phyloP scores from a whole-genome alignment of 1,140 invertebrate genomes.

The Papilio aristodemus region DNA sequence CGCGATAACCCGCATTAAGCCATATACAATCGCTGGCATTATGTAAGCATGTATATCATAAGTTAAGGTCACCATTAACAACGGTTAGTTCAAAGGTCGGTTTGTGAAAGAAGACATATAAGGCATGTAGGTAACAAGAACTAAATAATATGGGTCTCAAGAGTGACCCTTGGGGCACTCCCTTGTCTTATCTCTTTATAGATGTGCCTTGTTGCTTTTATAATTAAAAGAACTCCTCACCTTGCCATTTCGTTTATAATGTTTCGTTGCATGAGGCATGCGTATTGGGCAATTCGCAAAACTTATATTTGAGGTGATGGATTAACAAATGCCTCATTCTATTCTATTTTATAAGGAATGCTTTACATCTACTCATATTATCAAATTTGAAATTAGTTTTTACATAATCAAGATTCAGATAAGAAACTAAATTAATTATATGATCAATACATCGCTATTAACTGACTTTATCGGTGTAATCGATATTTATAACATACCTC shows the following conservation, averaged over 20 bases:
- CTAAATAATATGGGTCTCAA: background rate
- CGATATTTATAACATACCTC: too few species aligned
- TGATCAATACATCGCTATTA: too few species aligned
- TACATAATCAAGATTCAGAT: too few species aligned
- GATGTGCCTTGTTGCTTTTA: conserved; percentile 13
- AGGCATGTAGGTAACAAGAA: conserved; percentile 1
- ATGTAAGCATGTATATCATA: conserved; percentile 20
- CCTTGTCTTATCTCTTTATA: background rate
- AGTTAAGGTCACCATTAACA: conserved; percentile 24
- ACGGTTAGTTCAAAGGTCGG: conserved; percentile 13
- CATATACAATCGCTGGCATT: conserved; percentile 15
- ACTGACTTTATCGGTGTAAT: too few species aligned
- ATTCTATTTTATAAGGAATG: too few species aligned
- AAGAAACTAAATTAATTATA: too few species aligned
- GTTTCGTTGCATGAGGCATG: background rate
- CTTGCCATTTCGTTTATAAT: conserved; percentile 33
- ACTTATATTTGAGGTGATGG: background rate
- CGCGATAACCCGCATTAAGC: conserved; percentile 5
- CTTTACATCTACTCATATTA: too few species aligned
- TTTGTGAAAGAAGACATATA: conserved; percentile 23
- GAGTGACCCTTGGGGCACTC: conserved; percentile 18
- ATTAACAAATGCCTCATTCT: background rate
- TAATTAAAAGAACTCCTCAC: conserved; percentile 29
- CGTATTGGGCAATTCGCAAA: conserved; percentile 29
- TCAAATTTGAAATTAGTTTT: too few species aligned